Conservation (phyloP, 2,797 vertebrate genomes). For the Poeciliopsis presidionis region DNA sequence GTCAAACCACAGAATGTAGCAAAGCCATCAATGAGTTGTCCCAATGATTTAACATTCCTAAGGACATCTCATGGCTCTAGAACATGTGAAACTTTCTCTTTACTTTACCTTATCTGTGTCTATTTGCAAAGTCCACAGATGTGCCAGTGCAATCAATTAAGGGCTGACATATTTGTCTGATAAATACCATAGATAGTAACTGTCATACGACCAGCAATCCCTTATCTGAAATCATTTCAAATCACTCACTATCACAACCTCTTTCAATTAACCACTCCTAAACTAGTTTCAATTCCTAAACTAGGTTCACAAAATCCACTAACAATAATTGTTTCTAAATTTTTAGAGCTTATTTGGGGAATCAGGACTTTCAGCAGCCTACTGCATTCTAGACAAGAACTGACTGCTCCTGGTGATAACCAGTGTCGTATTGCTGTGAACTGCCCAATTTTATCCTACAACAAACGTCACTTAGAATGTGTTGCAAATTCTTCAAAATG, state of each 20-base stretch:
- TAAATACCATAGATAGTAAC: constrained; percentile 73
- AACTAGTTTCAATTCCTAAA: constrained; percentile 40
- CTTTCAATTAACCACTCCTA: constrained; percentile 58
- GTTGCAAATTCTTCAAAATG: constrained; percentile 56
- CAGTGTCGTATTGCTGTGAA: constrained; percentile 45
- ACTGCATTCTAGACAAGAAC: constrained; percentile 48
- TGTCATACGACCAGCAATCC: constrained; percentile 58
- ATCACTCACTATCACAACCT: constrained; percentile 72
- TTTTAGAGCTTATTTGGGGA: constrained; percentile 42
- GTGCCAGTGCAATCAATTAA: constrained; percentile 65
- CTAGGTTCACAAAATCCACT: constrained; percentile 30
- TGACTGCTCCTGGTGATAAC: constrained; percentile 63
- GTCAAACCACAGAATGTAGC: neutral
- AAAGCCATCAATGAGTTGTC: constrained; percentile 20
- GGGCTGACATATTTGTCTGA: constrained; percentile 73
- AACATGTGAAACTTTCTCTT: constrained; percentile 68
- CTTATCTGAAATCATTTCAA: constrained; percentile 70
- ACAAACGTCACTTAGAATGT: constrained; percentile 57
- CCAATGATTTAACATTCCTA: constrained; percentile 21
- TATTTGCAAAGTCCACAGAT: constrained; percentile 64
- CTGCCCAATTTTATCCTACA: constrained; percentile 55
- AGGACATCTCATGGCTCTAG: neutral
- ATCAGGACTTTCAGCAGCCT: constrained; percentile 3
- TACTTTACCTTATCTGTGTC: constrained; percentile 59
- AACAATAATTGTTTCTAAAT: constrained; percentile 39